Evolutionary conservation across 2,888 invertebrate genomes (phyloP), one percentile per base, ranked within the genome.

Genomic region (Smittia aterrima): DNA sequence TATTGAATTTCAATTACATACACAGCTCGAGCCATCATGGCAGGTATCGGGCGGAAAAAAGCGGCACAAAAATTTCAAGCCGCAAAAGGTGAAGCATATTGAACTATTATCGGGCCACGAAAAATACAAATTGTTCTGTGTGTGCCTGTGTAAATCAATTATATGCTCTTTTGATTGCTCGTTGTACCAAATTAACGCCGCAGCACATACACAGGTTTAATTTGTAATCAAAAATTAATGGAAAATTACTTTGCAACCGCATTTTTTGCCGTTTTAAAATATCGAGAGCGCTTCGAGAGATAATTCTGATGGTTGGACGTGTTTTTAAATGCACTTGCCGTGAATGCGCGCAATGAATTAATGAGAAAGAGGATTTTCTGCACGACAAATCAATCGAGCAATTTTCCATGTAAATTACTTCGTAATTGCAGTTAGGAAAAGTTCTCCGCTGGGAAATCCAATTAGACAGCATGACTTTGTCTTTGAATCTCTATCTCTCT

Each of bases 181-280:
- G 25, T 11, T 38, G 18, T 18, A 38, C 32, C 66, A 25, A 18
- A 66, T 27, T 27, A 66, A 38, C 38, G 32, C 66, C 20, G 18
- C 6, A 32, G 13, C 47, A 13, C 47, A 66, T 16, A 32, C 13
- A n/a, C 32, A n/a, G 16, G 20, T 68, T 68, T 68, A 68, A 47
- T 41, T 68, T 68, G 68, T 68, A 68, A 68, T 68, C 68, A 68
- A 68, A 68, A 68, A 68, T 68, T 68, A 68, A 68, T 68, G 68
- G n/a, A 68, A 68, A 68, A 68, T 68, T 68, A 41, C 68, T 68
- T 68, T 68, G 41, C 68, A 68, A 18, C 1, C 20, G 6, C 20
- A n/a, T n/a, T n/a, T n/a, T n/a, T n/a, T n/a, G n/a, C n/a, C n/a
- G n/a, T n/a, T n/a, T n/a, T n/a, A n/a, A n/a, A n/a, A n/a, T n/a